Evolutionary conservation across 2,888 invertebrate species (phyloP), one percentile per base, ranked within the genome.

Genomic region (Andrena praecox): DNA sequence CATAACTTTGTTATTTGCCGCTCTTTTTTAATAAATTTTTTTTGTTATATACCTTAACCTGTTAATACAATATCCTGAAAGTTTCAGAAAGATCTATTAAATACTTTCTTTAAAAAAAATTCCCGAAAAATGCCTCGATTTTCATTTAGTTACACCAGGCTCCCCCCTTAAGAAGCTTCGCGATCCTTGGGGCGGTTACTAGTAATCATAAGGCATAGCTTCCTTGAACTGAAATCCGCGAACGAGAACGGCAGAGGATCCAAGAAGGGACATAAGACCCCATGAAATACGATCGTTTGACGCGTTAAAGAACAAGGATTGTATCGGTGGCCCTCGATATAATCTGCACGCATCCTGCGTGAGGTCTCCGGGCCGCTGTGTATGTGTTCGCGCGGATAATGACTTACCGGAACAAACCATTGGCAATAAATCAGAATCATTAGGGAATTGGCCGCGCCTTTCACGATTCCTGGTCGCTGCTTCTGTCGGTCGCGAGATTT

Each of bases 381-480:
- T 56, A 54, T n/a, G 66, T 50, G 60, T 81, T 80, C 24, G 59
- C 74, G 48, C 42, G 63, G 35, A 70, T 84, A 81, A 85, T 77
- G 76, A 77, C 77, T 76, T 67, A 81, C 77, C 82, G 85, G 85
- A 87, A 86, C 86, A 77, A 78, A 72, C 83, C 69, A 69, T 62
- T 68, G 79, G 54, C 77, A 68, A 86, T 90, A 90, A 90, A 90
- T 90, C 90, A 90, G 89, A 85, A 89, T 90, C 90, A 90, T 90
- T 90, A 90, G 85, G 77, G 80, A 87, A 90, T 90, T 87, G 87
- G 89, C 85, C 85, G 85, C 87, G 85, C 77, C 87, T 85, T 81
- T 87, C 88, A 85, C 76, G 80, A 81, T 81, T 87, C 70, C 67
- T 71, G 69, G 76, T 80, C 85, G 77, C 82, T 86, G 80, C 86